These are phyloP conservation scores for Pipistrellus pygmaeus DNA, from an alignment of 2,797 vertebrate genomes.

Conservation along the genomic window DNA sequence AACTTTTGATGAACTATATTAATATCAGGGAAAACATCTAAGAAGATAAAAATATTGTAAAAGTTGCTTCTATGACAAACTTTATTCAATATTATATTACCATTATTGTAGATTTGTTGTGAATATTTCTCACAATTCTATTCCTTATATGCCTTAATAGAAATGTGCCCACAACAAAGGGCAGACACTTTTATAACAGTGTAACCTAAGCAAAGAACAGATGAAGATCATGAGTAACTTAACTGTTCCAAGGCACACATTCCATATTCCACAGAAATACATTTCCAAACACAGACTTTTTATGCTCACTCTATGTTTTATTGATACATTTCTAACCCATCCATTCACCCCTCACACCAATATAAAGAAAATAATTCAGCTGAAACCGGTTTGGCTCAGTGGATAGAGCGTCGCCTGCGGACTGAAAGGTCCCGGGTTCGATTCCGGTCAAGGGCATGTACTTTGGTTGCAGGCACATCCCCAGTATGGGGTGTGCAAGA, in stretches of 20 bases:
- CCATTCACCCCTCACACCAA: background rate
- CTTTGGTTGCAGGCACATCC: no score
- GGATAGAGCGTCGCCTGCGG: no score
- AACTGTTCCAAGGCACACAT: background rate
- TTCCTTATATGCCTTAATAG: background rate
- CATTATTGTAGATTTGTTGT: background rate
- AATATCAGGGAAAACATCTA: background rate
- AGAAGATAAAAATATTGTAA: background rate
- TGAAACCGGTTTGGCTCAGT: no score
- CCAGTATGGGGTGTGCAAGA: no score
- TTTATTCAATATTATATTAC: background rate
- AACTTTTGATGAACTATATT: background rate
- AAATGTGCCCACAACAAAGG: background rate
- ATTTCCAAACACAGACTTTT: background rate
- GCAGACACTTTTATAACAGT: background rate
- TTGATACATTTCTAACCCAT: background rate
- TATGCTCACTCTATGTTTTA: background rate
- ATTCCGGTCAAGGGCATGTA: no score
- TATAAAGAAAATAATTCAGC: background rate
- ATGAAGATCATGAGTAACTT: background rate
- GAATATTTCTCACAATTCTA: background rate
- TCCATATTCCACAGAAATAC: background rate
- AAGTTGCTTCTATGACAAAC: background rate
- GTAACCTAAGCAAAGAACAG: background rate
- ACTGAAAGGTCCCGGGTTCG: no score